phyloP scores from a whole-genome alignment of 92 coral and sea anemone genomes.

The Palythoa grandis region DNA sequence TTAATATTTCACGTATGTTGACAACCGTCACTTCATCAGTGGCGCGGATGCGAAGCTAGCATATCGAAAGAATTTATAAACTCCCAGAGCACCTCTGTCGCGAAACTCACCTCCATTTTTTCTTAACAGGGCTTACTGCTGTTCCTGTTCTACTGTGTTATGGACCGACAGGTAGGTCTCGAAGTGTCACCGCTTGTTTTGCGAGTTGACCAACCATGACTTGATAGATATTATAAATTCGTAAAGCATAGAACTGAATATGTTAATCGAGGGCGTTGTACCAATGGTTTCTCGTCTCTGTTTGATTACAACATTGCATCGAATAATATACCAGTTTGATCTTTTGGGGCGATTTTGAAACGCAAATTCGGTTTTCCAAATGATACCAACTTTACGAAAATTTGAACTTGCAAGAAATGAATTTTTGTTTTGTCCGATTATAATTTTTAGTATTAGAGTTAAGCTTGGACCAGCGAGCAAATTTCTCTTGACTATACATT shows the following conservation, averaged over 20 bases:
- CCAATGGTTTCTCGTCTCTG: constrained; percentile 8
- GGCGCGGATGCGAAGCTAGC: background rate
- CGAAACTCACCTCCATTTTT: constrained; percentile 16
- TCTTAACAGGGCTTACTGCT: constrained; percentile 77
- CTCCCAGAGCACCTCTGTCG: too few species aligned
- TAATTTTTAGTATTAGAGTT: background rate
- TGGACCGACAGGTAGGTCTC: constrained; percentile 78
- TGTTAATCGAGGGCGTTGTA: constrained; percentile 40
- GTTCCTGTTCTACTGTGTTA: constrained; percentile 72
- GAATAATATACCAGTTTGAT: background rate
- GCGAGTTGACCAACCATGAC: constrained; percentile 21
- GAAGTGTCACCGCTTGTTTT: constrained; percentile 7
- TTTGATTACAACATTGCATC: background rate
- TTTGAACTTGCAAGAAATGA: background rate
- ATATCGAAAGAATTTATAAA: background rate
- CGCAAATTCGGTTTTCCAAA: background rate
- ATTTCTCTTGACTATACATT: too few species aligned
- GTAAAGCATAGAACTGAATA: constrained; percentile 10
- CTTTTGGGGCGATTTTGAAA: background rate
- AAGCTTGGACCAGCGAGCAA: background rate
- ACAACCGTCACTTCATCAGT: background rate
- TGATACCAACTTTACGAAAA: background rate
- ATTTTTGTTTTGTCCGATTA: background rate
- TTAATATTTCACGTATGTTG: constrained; percentile 12
- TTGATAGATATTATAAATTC: constrained; percentile 3